Evolutionary conservation across 2,797 vertebrate species (phyloP).

Genomic region (Alauda arvensis): DNA sequence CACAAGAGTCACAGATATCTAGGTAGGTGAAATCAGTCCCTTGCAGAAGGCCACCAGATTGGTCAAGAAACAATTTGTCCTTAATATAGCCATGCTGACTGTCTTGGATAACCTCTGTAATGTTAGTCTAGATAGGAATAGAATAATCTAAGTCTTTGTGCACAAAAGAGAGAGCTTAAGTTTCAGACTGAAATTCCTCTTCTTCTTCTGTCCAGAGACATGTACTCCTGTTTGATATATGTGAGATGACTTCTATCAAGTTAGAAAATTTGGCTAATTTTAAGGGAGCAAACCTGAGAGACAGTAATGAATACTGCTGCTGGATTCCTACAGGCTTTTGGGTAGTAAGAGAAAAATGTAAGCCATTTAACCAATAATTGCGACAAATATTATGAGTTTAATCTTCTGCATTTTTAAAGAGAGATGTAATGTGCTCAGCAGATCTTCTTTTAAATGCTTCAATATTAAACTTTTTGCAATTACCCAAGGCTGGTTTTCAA

Average conservation of each 20-base stretch:
- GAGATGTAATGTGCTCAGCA: not conserved
- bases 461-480: not conserved
- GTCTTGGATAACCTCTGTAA: not conserved
- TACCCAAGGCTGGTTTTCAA: not conserved
- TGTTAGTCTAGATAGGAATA: not conserved
- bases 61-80: not conserved
- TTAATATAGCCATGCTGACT: not conserved
- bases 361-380: not conserved
- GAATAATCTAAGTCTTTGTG: not conserved
- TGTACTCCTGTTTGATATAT: not conserved
- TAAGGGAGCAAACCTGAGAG: not conserved
- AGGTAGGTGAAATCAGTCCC: not conserved
- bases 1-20: not conserved
- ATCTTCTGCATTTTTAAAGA: not conserved
- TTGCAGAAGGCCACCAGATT: not conserved
- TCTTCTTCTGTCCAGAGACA: not conserved
- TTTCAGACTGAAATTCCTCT: not conserved
- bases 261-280: not conserved
- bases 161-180: not conserved
- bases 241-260: not conserved
- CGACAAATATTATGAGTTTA: not conserved
- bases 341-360: not conserved
- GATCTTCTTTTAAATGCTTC: not conserved
- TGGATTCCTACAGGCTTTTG: not conserved
- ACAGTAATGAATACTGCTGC: not conserved